phyloP scores from a whole-genome alignment of 2,797 vertebrate species.

The Rhabdomys pumilio region DNA sequence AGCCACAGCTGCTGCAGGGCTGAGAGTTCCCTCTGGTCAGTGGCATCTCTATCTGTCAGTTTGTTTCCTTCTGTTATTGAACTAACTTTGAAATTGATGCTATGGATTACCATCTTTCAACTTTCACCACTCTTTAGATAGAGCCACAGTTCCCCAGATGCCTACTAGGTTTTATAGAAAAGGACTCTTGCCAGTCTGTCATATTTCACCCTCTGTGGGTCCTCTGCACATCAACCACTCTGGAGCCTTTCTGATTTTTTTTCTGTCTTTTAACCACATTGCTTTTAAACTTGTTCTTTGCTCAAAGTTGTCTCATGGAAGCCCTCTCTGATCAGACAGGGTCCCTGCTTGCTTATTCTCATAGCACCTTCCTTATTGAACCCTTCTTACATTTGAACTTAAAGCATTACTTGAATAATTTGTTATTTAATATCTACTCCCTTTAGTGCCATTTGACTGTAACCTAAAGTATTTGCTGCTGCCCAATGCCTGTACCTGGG shows the following conservation, averaged over 20 bases:
- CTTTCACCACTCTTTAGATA: background rate
- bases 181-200: accelerated
- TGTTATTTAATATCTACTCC: constrained; percentile 70
- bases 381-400: background rate
- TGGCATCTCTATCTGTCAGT: background rate
- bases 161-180: background rate
- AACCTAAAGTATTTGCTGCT: constrained; percentile 67
- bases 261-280: constrained; percentile 24
- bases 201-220: background rate
- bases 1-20: background rate
- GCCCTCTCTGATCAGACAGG: background rate
- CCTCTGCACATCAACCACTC: background rate
- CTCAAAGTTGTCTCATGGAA: background rate
- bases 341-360: background rate
- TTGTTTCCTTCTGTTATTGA: constrained; percentile 56
- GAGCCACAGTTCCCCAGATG: background rate
- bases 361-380: background rate
- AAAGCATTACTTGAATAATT: constrained; percentile 10
- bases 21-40: background rate
- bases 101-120: constrained; percentile 19
- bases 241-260: background rate
- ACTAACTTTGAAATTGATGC: constrained; percentile 47
- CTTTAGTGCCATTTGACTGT: constrained; percentile 43
- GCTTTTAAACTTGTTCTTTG: constrained; percentile 19
- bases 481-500: background rate